Evolutionary conservation across 2,797 vertebrate species (phyloP).

Genomic region (Simalia tracyae): DNA sequence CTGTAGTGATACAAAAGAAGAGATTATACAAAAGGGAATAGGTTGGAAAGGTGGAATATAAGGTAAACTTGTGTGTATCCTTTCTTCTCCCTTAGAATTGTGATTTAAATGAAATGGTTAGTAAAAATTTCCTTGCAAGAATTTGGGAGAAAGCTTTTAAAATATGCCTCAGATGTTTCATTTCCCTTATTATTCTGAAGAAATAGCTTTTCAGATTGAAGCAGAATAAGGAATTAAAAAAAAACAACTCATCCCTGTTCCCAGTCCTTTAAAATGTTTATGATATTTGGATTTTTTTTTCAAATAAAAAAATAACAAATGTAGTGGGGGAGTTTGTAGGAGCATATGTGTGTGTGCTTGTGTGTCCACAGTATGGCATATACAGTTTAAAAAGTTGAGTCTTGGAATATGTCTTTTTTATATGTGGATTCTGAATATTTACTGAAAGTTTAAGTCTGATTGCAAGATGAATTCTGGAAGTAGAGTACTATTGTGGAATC

Average conservation of each 20-base stretch:
- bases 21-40: constrained; percentile 56
- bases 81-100: constrained; percentile 66
- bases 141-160: constrained; percentile 49
- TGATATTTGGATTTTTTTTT: constrained; percentile 24
- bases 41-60: constrained; percentile 56
- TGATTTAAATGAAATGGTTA: constrained; percentile 62
- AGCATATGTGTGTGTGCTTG: not conserved
- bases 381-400: not conserved
- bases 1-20: constrained; percentile 66
- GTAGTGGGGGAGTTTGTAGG: not conserved
- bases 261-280: constrained; percentile 32
- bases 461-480: not conserved
- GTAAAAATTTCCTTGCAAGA: constrained; percentile 55
- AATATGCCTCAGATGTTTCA: constrained; percentile 48
- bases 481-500: not conserved
- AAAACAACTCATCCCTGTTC: not conserved
- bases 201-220: constrained; percentile 33
- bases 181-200: constrained; percentile 36
- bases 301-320: not conserved
- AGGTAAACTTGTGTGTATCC: constrained; percentile 49
- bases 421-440: not conserved
- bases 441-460: not conserved
- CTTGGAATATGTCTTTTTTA: not conserved
- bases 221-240: constrained; percentile 46
- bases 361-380: not conserved